Percentiles rank a stretch among this genome's conserved stretches.
Evolutionary conservation across 2,888 invertebrate species (phyloP).

Genomic region (Protophormia terraenovae): DNA sequence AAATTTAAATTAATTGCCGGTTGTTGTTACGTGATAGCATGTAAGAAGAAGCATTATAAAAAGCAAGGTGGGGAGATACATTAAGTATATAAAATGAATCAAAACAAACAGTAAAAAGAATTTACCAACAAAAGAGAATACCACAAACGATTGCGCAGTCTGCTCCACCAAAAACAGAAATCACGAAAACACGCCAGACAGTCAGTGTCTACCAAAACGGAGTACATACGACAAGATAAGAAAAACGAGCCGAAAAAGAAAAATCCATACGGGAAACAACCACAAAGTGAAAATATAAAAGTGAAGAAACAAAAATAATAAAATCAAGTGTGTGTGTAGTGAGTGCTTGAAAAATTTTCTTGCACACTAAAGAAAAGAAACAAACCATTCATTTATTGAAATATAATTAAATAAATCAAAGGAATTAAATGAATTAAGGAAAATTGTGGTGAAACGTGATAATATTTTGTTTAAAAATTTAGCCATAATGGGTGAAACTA

Average conservation of each 20-base stretch:
- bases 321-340: conserved; percentile 9
- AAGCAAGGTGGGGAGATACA: neutral
- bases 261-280: conserved; percentile 61
- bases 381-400: neutral
- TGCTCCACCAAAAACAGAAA: conserved; percentile 24
- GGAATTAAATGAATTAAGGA: conserved; percentile 46
- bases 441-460: neutral
- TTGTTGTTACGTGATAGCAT: conserved; percentile 5
- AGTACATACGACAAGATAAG: conserved; percentile 28
- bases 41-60: neutral
- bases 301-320: conserved; percentile 9
- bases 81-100: conserved; percentile 30
- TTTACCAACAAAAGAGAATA: conserved; percentile 7
- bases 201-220: conserved; percentile 42
- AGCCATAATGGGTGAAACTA: conserved; percentile 73
- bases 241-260: conserved; percentile 48
- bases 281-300: conserved; percentile 58
- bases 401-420: neutral
- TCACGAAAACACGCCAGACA: conserved; percentile 49
- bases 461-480: conserved; percentile 17
- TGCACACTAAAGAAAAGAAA: neutral
- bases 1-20: conserved; percentile 9
- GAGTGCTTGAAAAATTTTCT: conserved; percentile 35
- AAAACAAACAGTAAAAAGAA: conserved; percentile 55
- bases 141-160: conserved; percentile 57